Base-by-base conservation (phyloP, 2,113 vertebrate genomes). In the Hemibates koningsi region DNA sequence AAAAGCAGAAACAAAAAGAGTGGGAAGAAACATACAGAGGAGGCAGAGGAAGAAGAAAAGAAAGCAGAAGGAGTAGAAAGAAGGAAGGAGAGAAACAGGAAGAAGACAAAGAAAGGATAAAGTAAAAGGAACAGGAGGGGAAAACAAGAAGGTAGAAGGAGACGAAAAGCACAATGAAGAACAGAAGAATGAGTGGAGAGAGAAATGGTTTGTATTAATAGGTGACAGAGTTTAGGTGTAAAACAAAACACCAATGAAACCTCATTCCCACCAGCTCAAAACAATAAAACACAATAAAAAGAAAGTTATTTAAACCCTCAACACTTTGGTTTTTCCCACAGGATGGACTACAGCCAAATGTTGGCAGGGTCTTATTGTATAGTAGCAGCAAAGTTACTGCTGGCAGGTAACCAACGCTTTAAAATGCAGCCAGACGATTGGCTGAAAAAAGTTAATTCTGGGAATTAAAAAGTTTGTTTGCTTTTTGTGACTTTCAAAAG, bases 231-330 rank as follows among this genome's bases (percentile, higher is more conserved):
- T 53, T 84, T 16, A 10, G 24, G 71, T 13, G 59, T 48, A 54
- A 71, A 82, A 76, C 63, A 17, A 68, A 88, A 81, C 85, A 57
- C 24, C 19, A 41, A 5, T 34, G 16, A 84, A 86, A 83, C 41
- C 71, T 45, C 50, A 21, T 81, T 93, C 91, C 88, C 90, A 88
- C 9, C 82, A 85, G 59, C 86, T 89, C 87, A 14, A 66, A 87
- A 34, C 81, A 89, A 88, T 90, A 82, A 90, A 90, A 86, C 21
- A 36, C 21, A 83, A 83, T 84, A 66, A 83, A 68, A 85, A 88
- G 14, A 27, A 57, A 78, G 57, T 56, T 36, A 78, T 80, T 56
- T 41, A 10, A 83, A 80, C 14, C 43, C 34, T 59, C 14, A 13
- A 73, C 63, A 21, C 79, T 52, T n/a, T 6, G 57, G 56, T 41